These are phyloP conservation scores for Gymnodraco acuticeps DNA, from an alignment of 2,797 vertebrate genomes.

Conservation along the genomic window DNA sequence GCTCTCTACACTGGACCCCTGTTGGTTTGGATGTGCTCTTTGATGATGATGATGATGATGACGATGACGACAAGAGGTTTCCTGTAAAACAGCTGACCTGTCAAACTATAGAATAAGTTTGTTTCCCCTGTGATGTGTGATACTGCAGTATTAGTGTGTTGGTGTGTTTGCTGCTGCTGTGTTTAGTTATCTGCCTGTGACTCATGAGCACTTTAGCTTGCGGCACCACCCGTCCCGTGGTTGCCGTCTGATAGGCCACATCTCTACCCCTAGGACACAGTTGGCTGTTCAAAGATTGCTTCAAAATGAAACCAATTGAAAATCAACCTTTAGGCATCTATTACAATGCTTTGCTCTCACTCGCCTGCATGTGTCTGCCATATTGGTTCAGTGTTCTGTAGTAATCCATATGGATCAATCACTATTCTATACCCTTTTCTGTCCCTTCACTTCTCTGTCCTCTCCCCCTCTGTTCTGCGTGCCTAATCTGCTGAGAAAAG, in stretches of 20 bases:
- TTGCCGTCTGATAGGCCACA: slow-evolving; percentile 49
- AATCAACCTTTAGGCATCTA: background rate
- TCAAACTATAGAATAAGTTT: background rate
- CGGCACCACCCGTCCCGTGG: slow-evolving; percentile 64
- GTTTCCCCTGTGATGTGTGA: background rate
- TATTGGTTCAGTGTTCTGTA: no score
- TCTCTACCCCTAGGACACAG: slow-evolving; percentile 58
- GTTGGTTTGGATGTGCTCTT: background rate
- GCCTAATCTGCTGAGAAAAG: no score
- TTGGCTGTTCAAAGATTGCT: background rate
- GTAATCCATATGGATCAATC: no score
- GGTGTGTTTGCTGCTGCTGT: slow-evolving; percentile 28
- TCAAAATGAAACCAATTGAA: background rate
- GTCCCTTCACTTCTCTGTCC: no score
- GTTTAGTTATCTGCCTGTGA: slow-evolving; percentile 38
- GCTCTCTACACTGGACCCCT: background rate
- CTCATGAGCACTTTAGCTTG: slow-evolving; percentile 41
- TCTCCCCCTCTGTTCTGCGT: no score
- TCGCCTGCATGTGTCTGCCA: no score
- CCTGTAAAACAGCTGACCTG: background rate
- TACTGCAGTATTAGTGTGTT: background rate
- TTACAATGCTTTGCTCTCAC: no score
- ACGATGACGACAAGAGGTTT: background rate
- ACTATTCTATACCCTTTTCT: no score
- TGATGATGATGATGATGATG: background rate